A percentile compares a stretch with the other conserved stretches of the same genome.
phyloP scores from a whole-genome alignment of 1,140 invertebrate genomes.

The Uloborus diversus region DNA sequence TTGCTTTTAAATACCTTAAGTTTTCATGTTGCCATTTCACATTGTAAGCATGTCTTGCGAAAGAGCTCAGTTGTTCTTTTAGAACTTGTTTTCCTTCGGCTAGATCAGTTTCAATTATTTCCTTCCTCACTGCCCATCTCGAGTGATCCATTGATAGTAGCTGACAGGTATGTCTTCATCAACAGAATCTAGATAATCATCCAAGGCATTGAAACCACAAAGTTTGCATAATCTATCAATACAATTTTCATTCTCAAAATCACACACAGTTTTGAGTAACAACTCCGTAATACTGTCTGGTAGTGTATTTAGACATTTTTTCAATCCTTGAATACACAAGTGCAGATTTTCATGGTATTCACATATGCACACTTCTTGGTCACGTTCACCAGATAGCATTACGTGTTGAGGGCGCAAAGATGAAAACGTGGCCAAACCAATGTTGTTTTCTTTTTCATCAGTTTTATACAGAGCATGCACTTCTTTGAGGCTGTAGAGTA shows the following conservation, averaged over 20 bases:
- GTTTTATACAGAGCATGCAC: too few species aligned
- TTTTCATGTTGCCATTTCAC: too few species aligned
- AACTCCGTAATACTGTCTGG: neutral
- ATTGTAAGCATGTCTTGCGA: neutral
- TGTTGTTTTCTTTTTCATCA: too few species aligned
- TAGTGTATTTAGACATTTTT: neutral
- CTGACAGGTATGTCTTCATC: neutral
- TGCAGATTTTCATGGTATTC: too few species aligned
- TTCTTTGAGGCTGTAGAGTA: too few species aligned
- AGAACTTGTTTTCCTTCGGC: too few species aligned
- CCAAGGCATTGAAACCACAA: neutral
- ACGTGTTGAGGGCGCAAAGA: too few species aligned
- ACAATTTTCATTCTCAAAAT: neutral
- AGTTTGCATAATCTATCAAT: neutral
- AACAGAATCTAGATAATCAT: neutral
- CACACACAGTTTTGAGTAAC: neutral
- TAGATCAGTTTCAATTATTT: neutral
- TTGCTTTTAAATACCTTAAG: neutral
- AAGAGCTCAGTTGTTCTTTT: too few species aligned
- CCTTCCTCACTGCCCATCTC: neutral
- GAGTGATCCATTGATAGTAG: neutral
- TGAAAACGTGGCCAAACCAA: too few species aligned
- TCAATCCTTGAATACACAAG: too few species aligned
- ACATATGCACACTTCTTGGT: too few species aligned
- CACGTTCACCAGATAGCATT: too few species aligned